These are phyloP conservation scores for Erannis defoliaria DNA, from an alignment of 2,888 invertebrate genomes.

Conservation along the genomic window DNA sequence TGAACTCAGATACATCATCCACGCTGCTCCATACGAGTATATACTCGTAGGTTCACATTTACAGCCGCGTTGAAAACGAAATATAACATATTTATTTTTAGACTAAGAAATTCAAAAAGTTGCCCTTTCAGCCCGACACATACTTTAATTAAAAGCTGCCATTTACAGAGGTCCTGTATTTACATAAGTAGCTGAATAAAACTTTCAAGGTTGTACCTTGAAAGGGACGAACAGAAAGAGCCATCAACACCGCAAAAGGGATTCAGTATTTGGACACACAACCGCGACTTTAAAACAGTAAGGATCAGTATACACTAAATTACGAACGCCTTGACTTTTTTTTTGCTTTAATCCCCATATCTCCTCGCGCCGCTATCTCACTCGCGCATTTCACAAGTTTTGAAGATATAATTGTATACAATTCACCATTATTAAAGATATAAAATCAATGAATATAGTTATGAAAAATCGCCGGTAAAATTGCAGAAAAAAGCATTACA, in stretches of 20 bases:
- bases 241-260: slow-evolving; percentile 38
- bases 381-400: too few species aligned
- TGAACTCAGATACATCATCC: background rate
- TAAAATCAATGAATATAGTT: too few species aligned
- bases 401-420: too few species aligned
- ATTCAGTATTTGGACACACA: slow-evolving; percentile 28
- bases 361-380: too few species aligned
- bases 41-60: background rate
- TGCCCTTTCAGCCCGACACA: slow-evolving; percentile 18
- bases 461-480: too few species aligned
- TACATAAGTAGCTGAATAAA: slow-evolving; percentile 34
- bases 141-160: slow-evolving; percentile 35
- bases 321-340: too few species aligned
- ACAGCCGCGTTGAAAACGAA: background rate
- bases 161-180: slow-evolving; percentile 36
- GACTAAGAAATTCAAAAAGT: slow-evolving; percentile 20
- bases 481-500: too few species aligned
- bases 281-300: slow-evolving; percentile 23
- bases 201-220: slow-evolving; percentile 30
- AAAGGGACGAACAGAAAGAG: slow-evolving; percentile 32
- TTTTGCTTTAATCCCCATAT: too few species aligned
- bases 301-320: background rate
- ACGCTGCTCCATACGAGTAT: background rate
- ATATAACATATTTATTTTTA: slow-evolving; percentile 22
- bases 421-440: too few species aligned